These are phyloP conservation scores for Mythimna vitellina DNA, from an alignment of 2,888 invertebrate species.

Conservation along the genomic window DNA sequence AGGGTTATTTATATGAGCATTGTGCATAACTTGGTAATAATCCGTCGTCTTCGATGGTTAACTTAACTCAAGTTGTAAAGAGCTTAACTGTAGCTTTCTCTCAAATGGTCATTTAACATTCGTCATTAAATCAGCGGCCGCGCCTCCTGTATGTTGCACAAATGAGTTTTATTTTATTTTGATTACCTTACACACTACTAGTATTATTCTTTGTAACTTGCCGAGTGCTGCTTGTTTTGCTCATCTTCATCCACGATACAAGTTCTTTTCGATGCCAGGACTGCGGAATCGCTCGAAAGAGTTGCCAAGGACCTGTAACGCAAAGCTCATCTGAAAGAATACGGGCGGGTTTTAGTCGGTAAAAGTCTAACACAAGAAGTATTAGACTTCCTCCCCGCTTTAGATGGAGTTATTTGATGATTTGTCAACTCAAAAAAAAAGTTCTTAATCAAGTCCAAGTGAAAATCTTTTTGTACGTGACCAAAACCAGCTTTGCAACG, in stretches of 20 bases:
- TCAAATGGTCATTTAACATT: constrained; percentile 32
- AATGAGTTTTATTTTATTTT: constrained; percentile 19
- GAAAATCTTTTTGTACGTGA: not conserved
- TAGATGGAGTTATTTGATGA: too few relatives aligned
- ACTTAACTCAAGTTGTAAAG: constrained; percentile 20
- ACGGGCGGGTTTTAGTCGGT: too few relatives aligned
- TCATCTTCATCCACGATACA: not conserved
- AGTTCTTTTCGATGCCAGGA: not conserved
- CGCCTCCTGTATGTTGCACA: not conserved
- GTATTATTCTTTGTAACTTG: not conserved
- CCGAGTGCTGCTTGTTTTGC: not conserved
- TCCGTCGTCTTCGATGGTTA: constrained; percentile 9
- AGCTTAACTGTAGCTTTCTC: constrained; percentile 46
- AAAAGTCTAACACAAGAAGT: too few relatives aligned
- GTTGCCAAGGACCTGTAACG: too few relatives aligned
- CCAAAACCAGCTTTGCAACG: not conserved
- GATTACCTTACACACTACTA: not conserved
- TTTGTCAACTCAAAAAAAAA: too few relatives aligned
- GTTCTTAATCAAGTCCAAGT: not conserved
- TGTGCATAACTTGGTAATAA: constrained; percentile 30
- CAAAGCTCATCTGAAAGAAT: too few relatives aligned
- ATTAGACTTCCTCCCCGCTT: too few relatives aligned
- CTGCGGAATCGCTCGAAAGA: too few relatives aligned
- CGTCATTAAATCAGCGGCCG: constrained; percentile 30
- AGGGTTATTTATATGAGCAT: constrained; percentile 45